These are phyloP conservation scores for Zingel zingel DNA, from an alignment of 2,113 vertebrate genomes.

Conservation along the genomic window DNA sequence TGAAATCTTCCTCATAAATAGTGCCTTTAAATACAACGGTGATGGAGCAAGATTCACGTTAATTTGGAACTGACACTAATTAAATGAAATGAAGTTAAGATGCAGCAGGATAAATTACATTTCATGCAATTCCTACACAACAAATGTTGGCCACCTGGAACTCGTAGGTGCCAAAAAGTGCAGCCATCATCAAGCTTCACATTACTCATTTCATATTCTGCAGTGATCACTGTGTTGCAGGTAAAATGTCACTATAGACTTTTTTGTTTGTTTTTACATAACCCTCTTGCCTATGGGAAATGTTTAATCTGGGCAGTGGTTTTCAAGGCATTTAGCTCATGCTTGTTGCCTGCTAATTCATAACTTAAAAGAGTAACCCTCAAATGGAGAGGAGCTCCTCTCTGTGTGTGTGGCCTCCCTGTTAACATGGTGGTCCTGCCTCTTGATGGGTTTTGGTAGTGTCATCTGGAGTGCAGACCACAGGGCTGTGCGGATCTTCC, in stretches of 20 bases:
- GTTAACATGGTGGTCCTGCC: slow-evolving; percentile 34
- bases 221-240: slow-evolving; percentile 56
- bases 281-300: slow-evolving; percentile 18
- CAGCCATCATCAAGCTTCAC: slow-evolving; percentile 42
- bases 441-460: slow-evolving; percentile 57
- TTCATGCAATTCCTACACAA: slow-evolving; percentile 48
- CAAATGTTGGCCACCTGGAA: slow-evolving; percentile 19
- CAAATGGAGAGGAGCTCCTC: slow-evolving; percentile 14
- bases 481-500: slow-evolving; percentile 78
- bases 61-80: slow-evolving; percentile 72
- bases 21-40: slow-evolving; percentile 70
- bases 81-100: slow-evolving; percentile 53
- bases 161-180: background rate
- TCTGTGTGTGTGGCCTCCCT: slow-evolving; percentile 10
- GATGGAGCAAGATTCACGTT: slow-evolving; percentile 51
- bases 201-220: slow-evolving; percentile 50
- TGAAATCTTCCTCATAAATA: slow-evolving; percentile 81
- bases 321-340: slow-evolving; percentile 20
- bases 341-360: slow-evolving; percentile 26
- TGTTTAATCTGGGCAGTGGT: slow-evolving; percentile 7
- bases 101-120: slow-evolving; percentile 48
- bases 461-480: slow-evolving; percentile 84
- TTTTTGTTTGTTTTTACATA: background rate
- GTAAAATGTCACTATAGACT: slow-evolving; percentile 60
- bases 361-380: slow-evolving; percentile 47